A percentile compares a stretch with the other conserved stretches of the same genome.
Evolutionary conservation across 2,888 invertebrate species (phyloP).

Genomic region (Portevinia maculata): DNA sequence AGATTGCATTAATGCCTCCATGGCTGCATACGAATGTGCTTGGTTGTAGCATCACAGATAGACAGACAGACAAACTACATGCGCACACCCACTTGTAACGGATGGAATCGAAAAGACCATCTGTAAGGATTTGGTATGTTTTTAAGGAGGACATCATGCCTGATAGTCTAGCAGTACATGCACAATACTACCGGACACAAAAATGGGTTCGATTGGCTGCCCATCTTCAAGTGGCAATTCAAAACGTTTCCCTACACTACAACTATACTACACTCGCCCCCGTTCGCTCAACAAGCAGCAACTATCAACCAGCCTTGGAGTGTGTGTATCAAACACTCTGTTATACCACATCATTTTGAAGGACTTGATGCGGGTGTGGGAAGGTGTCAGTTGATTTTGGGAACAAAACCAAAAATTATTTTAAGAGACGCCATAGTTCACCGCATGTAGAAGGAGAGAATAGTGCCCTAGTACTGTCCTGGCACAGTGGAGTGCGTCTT

Average conservation of each 20-base stretch:
- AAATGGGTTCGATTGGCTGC: conserved; percentile 64
- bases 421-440: conserved; percentile 72
- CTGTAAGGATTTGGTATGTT: conserved; percentile 57
- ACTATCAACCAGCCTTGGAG: conserved; percentile 1
- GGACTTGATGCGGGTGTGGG: conserved; percentile 3
- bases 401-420: conserved; percentile 70
- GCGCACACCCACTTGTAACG: conserved; percentile 35
- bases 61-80: conserved; percentile 37
- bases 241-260: conserved; percentile 30
- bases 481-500: conserved; percentile 51
- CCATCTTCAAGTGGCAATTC: conserved; percentile 64
- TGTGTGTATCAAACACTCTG: conserved; percentile 60
- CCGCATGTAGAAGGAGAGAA: conserved; percentile 55
- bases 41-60: background rate
- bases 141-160: conserved; percentile 46
- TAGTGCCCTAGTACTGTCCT: background rate
- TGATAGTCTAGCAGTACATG: conserved; percentile 17
- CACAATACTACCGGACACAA: conserved; percentile 30
- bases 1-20: conserved; percentile 65
- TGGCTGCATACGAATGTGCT: conserved; percentile 55
- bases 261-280: background rate
- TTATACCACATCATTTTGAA: conserved; percentile 49
- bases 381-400: conserved; percentile 56
- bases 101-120: conserved; percentile 55
- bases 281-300: background rate